These are phyloP conservation scores for Tamandua tetradactyla DNA, from an alignment of 2,797 vertebrate genomes.

Conservation along the genomic window DNA sequence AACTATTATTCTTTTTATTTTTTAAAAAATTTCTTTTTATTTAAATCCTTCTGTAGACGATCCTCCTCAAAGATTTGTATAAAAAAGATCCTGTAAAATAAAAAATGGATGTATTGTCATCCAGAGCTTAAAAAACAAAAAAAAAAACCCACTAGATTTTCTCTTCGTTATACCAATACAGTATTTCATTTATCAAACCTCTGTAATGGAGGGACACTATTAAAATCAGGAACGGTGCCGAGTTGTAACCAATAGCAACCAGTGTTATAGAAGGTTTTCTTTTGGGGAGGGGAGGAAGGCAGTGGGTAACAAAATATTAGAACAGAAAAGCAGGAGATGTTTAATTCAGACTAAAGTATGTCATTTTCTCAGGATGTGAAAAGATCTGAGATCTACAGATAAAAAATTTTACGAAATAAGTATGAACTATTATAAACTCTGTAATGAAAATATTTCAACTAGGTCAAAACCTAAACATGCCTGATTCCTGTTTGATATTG, in stretches of 20 bases:
- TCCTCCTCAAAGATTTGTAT: neutral
- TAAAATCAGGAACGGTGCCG: neutral
- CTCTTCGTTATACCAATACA: neutral
- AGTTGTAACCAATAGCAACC: neutral
- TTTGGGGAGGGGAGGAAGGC: neutral
- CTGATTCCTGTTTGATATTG: neutral
- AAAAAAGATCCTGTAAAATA: neutral
- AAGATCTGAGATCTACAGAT: slow-evolving; percentile 16
- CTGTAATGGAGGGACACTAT: neutral
- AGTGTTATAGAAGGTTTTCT: neutral
- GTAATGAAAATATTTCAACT: slow-evolving; percentile 40
- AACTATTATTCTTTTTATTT: neutral
- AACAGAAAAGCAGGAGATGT: slow-evolving; percentile 35
- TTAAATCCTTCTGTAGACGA: neutral
- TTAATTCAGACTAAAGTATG: neutral
- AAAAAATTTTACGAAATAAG: slow-evolving; percentile 23
- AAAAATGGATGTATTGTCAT: neutral
- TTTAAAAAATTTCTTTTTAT: neutral
- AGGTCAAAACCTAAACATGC: neutral
- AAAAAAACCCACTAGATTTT: neutral
- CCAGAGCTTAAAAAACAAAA: neutral
- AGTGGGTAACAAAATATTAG: neutral
- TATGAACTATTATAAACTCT: slow-evolving; percentile 40
- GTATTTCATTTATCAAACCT: neutral
- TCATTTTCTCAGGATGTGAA: slow-evolving; percentile 43